Evolutionary conservation across 1,140 invertebrate genomes (phyloP).

Genomic region (Lamellibrachia luymesi): DNA sequence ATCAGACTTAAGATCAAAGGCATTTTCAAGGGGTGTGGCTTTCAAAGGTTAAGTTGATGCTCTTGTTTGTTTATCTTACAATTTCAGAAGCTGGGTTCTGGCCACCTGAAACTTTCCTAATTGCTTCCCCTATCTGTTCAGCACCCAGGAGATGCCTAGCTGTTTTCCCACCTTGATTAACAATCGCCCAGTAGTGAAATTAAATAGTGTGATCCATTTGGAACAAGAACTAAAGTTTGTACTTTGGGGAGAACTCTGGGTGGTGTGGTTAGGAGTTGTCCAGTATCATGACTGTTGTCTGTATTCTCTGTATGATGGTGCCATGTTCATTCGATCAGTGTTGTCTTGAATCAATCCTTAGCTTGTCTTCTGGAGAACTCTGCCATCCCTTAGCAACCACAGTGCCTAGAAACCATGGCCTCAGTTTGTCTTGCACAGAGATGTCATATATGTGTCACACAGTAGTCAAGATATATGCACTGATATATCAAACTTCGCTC

Average conservation of each 20-base stretch:
- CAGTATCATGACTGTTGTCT: no score
- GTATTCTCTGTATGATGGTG: no score
- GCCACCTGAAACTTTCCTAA: neutral
- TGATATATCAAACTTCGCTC: neutral
- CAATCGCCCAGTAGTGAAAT: neutral
- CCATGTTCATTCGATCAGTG: neutral
- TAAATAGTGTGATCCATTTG: neutral
- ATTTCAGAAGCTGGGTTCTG: neutral
- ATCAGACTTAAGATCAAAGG: neutral
- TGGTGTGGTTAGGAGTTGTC: neutral
- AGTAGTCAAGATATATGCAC: neutral
- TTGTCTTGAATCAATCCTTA: neutral
- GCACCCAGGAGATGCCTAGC: neutral
- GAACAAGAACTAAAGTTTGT: neutral
- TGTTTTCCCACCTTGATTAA: neutral
- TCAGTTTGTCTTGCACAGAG: neutral
- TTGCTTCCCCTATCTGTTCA: neutral
- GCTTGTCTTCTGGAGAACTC: neutral
- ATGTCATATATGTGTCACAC: neutral
- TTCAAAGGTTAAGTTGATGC: neutral
- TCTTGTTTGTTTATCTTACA: neutral
- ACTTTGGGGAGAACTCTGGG: neutral
- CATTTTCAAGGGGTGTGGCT: neutral
- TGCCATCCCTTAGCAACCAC: neutral
- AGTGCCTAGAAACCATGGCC: neutral